phyloP scores from a whole-genome alignment of 2,797 vertebrate genomes.

The Cryptoblepharus egeriae region DNA sequence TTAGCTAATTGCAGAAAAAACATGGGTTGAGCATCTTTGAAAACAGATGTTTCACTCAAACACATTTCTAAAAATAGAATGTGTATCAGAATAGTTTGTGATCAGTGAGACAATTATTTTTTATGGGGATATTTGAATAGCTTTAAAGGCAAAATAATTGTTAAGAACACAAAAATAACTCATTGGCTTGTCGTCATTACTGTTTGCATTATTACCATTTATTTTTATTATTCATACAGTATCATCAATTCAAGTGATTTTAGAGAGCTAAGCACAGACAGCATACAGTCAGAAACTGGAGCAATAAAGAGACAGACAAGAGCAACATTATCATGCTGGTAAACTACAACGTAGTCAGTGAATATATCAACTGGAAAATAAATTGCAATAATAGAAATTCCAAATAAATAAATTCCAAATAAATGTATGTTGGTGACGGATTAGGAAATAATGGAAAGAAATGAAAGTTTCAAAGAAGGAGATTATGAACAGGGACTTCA shows the following conservation, averaged over 20 bases:
- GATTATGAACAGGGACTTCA: not conserved
- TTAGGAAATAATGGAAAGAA: not conserved
- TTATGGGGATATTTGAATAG: not conserved
- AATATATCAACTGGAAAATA: not conserved
- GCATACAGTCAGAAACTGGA: not conserved
- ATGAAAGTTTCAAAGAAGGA: not conserved
- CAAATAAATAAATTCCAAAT: not conserved
- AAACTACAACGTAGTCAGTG: not conserved
- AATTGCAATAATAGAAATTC: not conserved
- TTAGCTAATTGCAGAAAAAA: conserved; percentile 3
- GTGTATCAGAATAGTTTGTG: not conserved
- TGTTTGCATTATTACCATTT: not conserved
- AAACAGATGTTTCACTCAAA: not conserved
- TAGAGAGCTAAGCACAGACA: not conserved
- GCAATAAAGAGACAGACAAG: not conserved
- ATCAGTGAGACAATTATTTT: not conserved
- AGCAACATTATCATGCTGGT: not conserved
- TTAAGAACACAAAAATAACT: not conserved
- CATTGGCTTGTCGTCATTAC: not conserved
- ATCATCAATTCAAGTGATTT: not conserved
- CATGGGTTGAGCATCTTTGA: not conserved
- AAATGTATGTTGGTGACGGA: too few species aligned
- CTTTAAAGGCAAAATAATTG: conserved; percentile 11
- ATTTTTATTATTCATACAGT: not conserved
- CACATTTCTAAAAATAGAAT: not conserved